These are phyloP conservation scores for Xenotilapia longispinis DNA, from an alignment of 2,113 vertebrate genomes.

Conservation along the genomic window DNA sequence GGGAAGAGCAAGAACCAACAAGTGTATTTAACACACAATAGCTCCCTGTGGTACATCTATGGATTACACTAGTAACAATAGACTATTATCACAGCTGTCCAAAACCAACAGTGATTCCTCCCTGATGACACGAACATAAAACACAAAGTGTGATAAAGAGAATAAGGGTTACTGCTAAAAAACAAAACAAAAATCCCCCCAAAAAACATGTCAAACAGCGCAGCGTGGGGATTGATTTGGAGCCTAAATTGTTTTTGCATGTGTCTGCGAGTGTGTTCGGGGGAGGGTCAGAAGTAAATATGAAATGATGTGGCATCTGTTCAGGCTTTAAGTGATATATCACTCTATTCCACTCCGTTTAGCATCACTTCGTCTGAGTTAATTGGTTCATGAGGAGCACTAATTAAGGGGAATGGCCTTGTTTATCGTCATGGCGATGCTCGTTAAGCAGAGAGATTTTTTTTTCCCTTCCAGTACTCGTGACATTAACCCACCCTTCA, in stretches of 20 bases:
- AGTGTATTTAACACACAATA: constrained; percentile 2
- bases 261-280: not conserved
- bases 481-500: constrained; percentile 55
- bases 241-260: not conserved
- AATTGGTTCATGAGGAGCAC: constrained; percentile 62
- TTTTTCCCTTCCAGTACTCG: not conserved
- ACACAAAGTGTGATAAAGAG: not conserved
- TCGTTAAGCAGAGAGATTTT: constrained; percentile 28
- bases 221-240: not conserved
- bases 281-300: constrained; percentile 13
- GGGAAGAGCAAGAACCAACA: not conserved
- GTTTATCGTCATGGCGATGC: constrained; percentile 53
- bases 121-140: not conserved
- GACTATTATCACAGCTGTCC: constrained; percentile 5
- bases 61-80: constrained; percentile 37
- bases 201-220: not conserved
- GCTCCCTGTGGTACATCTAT: not conserved
- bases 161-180: not conserved
- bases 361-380: constrained; percentile 56
- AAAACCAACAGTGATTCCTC: constrained; percentile 6
- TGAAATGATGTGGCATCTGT: constrained; percentile 51
- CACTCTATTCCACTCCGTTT: constrained; percentile 61
- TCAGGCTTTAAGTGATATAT: constrained; percentile 52
- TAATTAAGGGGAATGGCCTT: constrained; percentile 68
- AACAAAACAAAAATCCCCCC: not conserved